phyloP scores from a whole-genome alignment of 2,888 invertebrate species.

The Rhogogaster chlorosoma region DNA sequence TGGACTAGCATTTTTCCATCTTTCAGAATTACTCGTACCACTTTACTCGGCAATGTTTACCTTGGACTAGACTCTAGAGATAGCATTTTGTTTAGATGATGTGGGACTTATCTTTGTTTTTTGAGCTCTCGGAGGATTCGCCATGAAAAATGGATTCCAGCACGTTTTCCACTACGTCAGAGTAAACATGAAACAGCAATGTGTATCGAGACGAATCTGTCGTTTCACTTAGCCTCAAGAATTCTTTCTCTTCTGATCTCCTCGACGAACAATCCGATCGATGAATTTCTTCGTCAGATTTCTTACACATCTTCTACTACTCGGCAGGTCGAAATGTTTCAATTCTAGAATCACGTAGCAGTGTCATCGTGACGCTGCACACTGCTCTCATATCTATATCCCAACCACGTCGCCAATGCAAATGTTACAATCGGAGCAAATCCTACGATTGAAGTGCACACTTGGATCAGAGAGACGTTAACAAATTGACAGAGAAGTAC shows the following conservation, averaged over 20 bases:
- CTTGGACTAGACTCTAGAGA: background rate
- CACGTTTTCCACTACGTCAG: background rate
- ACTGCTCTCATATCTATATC: slow-evolving; percentile 16
- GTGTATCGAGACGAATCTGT: background rate
- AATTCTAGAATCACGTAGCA: background rate
- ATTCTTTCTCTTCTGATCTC: background rate
- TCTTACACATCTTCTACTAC: background rate
- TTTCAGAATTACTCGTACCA: background rate
- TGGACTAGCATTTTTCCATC: background rate
- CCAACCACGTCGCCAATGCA: slow-evolving; percentile 16
- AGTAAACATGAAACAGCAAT: slow-evolving; percentile 6
- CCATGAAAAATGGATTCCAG: background rate
- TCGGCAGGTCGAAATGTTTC: background rate
- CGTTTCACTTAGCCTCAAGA: background rate
- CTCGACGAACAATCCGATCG: background rate
- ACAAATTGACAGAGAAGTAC: background rate
- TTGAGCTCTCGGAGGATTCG: background rate
- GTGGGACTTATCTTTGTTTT: background rate
- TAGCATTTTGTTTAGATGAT: background rate
- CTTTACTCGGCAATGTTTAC: background rate
- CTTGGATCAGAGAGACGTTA: background rate
- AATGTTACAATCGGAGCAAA: slow-evolving; percentile 22
- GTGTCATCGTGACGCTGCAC: slow-evolving; percentile 11
- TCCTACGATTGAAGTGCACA: slow-evolving; percentile 2
- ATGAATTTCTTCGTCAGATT: background rate